Evolutionary conservation across 2,888 invertebrate species (phyloP), one percentile per base, ranked within the genome.

Genomic region (Calameuta pallipes): DNA sequence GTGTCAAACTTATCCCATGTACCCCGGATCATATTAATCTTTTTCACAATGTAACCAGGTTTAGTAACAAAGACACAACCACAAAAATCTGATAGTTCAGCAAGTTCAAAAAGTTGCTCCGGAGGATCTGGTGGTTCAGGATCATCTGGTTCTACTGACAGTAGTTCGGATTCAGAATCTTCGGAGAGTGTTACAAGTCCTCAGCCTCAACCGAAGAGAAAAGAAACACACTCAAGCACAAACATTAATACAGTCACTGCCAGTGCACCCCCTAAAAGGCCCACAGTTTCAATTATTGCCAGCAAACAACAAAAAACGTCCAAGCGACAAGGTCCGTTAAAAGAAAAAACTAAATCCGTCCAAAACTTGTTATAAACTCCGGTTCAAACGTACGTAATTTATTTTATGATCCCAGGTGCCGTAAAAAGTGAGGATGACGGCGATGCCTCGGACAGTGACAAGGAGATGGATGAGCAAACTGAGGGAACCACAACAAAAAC

Each of bases 151-250:
- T 94, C 95, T 0, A 86, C 91, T 82, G 85, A 88, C 80, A 86
- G 88, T 69, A 95, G 95, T 85, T 94, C 94, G 0, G 96, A 96
- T 83, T 94, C 95, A 0, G 96, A 96, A 82, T 95, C 96, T 0
- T 95, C 95, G 0, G 91, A 92, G 75, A 93, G 93, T 80, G 92
- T 92, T 15, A 92, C 92, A 4, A 93, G 92, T 87, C 92, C 93
- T 0, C 92, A 90, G 83, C 92, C 82, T 78, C 88, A 82, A 76
- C 85, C 82, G 68, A 90, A 87, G 82, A 92, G 89, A 81, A 92
- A 90, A 82, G 89, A 88, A 33, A 85, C 86, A 79, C 91, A 88
- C 75, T 85, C 85, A 23, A 56, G 56, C 56, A 56, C 56, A 56
- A 56, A 56, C 23, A 56, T 56, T 23, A 83, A 81, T 76, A 77